These are phyloP conservation scores for Bombus sylvicola DNA, from an alignment of 1,140 invertebrate species.

Conservation along the genomic window DNA sequence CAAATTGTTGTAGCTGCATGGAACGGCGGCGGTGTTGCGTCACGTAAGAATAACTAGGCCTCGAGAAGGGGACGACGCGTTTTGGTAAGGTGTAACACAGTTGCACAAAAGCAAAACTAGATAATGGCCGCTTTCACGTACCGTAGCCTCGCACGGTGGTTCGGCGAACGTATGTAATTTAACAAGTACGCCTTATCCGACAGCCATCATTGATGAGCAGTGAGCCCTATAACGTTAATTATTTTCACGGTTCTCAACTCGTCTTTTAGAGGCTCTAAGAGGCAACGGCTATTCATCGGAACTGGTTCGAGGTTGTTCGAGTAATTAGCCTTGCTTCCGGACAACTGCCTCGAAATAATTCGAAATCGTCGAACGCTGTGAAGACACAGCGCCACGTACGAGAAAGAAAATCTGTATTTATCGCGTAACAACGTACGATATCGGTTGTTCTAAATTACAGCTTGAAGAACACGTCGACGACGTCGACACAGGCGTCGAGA, in stretches of 20 bases:
- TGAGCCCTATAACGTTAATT: conserved; percentile 80
- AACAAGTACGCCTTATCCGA: conserved; percentile 77
- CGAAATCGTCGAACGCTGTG: background rate
- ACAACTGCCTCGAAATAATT: background rate
- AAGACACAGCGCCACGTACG: background rate
- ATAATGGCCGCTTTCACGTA: conserved; percentile 81
- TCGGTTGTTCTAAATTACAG: background rate
- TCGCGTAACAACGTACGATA: background rate
- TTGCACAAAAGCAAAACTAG: conserved; percentile 77
- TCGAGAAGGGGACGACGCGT: conserved; percentile 35
- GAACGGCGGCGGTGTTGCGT: background rate
- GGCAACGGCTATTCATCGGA: background rate
- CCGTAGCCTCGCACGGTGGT: conserved; percentile 73
- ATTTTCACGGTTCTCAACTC: conserved; percentile 72
- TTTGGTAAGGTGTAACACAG: conserved; percentile 66
- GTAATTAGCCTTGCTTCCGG: conserved; percentile 4
- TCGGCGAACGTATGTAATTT: conserved; percentile 75
- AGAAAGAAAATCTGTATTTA: background rate
- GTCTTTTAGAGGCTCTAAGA: conserved; percentile 8
- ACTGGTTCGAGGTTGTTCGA: conserved; percentile 9
- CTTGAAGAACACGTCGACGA: background rate
- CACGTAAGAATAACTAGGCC: conserved; percentile 12
- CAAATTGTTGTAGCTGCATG: background rate
- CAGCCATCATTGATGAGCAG: conserved; percentile 76
- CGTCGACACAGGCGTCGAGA: background rate